These are phyloP conservation scores for Otolemur crassicaudatus DNA, from an alignment of 2,797 vertebrate species.

Conservation along the genomic window DNA sequence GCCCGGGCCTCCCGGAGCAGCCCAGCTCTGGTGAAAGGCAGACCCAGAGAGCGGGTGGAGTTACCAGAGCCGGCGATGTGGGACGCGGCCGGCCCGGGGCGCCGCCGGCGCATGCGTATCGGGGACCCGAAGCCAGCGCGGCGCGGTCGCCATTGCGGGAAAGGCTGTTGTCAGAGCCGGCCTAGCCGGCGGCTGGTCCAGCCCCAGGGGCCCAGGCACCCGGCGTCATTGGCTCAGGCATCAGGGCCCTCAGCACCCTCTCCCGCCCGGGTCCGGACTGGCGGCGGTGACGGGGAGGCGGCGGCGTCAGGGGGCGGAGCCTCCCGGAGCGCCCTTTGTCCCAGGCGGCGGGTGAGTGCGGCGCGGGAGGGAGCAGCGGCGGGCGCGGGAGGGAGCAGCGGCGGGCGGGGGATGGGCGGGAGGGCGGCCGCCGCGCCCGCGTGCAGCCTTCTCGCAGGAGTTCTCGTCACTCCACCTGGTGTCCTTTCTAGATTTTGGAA, in stretches of 20 bases:
- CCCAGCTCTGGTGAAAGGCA: rapidly evolving
- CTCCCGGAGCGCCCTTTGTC: background rate
- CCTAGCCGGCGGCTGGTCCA: background rate
- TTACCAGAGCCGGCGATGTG: rapidly evolving
- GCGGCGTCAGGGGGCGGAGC: slow-evolving; percentile 42
- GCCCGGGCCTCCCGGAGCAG: rapidly evolving
- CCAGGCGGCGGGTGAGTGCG: slow-evolving; percentile 34
- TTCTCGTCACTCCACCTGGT: background rate
- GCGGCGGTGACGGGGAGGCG: background rate
- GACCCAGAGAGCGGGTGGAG: background rate
- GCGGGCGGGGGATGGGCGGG: rapidly evolving
- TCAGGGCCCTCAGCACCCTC: background rate
- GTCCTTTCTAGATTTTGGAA: background rate
- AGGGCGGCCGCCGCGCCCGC: no score
- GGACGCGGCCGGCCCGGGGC: rapidly evolving
- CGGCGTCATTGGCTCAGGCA: background rate
- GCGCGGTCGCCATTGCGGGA: background rate
- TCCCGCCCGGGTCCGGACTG: background rate
- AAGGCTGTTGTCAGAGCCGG: background rate
- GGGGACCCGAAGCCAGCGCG: background rate
- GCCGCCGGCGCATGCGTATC: slow-evolving; percentile 57
- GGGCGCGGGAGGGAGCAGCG: no score
- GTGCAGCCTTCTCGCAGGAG: no score
- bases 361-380: background rate
- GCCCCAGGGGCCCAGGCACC: background rate